A percentile compares a stretch with the other conserved stretches of the same genome.
phyloP scores from a whole-genome alignment of 2,113 vertebrate species.

The Colinus virginianus region DNA sequence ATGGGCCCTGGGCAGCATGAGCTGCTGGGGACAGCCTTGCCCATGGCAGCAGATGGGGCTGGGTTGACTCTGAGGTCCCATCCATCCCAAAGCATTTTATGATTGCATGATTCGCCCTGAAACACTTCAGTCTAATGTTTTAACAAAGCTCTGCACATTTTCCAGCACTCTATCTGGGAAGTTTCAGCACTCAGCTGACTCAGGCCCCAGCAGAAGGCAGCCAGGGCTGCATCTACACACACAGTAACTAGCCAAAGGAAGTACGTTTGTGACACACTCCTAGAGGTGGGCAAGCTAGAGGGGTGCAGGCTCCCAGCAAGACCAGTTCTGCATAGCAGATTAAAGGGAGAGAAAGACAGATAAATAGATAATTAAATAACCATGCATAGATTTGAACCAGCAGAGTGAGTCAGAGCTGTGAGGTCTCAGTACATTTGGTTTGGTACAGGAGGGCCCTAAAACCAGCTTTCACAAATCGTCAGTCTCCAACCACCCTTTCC shows the following conservation, averaged over 20 bases:
- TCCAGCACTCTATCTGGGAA: rapidly evolving
- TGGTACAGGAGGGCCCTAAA: not conserved
- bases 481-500: not conserved
- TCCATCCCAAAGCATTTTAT: not conserved
- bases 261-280: rapidly evolving
- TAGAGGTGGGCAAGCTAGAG: rapidly evolving
- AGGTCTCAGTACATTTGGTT: not conserved
- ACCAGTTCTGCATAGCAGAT: rapidly evolving
- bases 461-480: not conserved
- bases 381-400: not conserved
- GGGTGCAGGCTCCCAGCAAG: rapidly evolving
- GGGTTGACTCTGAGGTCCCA: not conserved
- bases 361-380: not conserved
- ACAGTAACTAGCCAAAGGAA: not conserved
- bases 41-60: not conserved
- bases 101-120: not conserved
- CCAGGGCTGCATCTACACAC: rapidly evolving
- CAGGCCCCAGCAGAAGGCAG: rapidly evolving
- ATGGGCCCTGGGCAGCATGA: not conserved
- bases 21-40: too few relatives aligned
- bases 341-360: not conserved
- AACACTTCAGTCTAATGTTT: not conserved
- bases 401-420: not conserved
- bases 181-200: not conserved
- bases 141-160: not conserved